Percentiles rank a stretch among this genome's conserved stretches.
phyloP scores from a whole-genome alignment of 1,140 invertebrate genomes.

The Pseudomyrmex flavicornis region DNA sequence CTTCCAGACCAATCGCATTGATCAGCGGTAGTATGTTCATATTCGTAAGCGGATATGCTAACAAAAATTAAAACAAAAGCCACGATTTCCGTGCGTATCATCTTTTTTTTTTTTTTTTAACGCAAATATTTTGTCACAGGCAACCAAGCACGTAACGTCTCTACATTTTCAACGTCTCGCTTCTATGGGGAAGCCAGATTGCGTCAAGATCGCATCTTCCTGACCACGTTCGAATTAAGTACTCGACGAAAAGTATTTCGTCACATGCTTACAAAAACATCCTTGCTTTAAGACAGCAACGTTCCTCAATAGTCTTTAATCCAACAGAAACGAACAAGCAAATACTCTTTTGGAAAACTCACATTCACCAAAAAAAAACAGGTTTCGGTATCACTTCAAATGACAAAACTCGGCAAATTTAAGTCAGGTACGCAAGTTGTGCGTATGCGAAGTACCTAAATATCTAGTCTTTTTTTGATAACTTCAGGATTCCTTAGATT shows the following conservation, averaged over 20 bases:
- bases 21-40: slow-evolving; percentile 78
- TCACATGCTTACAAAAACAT: background rate
- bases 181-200: background rate
- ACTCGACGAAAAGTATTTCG: background rate
- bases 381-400: no score
- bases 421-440: no score
- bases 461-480: no score
- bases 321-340: no score
- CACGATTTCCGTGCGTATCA: slow-evolving; percentile 43
- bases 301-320: no score
- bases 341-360: no score
- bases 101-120: slow-evolving; percentile 20
- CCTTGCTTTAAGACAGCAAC: no score
- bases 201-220: background rate
- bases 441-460: no score
- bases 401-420: no score
- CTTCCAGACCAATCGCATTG: slow-evolving; percentile 84
- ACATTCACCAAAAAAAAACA: no score
- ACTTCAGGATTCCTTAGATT: no score
- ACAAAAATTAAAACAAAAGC: slow-evolving; percentile 65
- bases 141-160: background rate
- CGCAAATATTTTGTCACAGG: background rate
- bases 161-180: slow-evolving; percentile 46
- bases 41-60: slow-evolving; percentile 65
- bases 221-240: slow-evolving; percentile 35